These are phyloP conservation scores for Pithecia hirsuta DNA, from an alignment of 2,797 vertebrate species.

Conservation along the genomic window DNA sequence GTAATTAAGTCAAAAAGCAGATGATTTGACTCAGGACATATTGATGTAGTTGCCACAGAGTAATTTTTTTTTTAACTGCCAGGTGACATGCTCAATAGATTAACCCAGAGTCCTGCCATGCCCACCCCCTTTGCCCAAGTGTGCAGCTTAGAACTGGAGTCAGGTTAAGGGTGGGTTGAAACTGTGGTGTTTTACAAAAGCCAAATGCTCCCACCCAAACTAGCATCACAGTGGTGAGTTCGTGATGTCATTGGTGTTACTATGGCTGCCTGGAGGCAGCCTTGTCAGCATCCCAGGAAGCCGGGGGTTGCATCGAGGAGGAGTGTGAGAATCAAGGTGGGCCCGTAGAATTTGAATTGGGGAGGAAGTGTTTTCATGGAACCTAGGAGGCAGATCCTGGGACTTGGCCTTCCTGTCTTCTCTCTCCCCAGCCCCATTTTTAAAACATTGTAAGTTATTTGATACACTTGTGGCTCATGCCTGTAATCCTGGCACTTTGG, in stretches of 20 bases:
- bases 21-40: not conserved
- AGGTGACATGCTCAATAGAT: not conserved
- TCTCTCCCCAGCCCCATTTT: not conserved
- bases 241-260: not conserved
- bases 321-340: not conserved
- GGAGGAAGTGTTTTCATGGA: not conserved
- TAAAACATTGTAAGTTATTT: not conserved
- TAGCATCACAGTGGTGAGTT: not conserved
- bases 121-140: not conserved
- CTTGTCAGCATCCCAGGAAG: not conserved
- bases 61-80: not conserved
- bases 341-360: not conserved
- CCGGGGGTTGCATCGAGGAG: not conserved
- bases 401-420: not conserved
- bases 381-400: not conserved
- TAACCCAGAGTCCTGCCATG: not conserved
- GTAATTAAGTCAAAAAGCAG: not conserved
- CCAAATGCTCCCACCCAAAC: not conserved
- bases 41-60: not conserved
- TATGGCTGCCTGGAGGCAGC: not conserved
- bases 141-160: not conserved
- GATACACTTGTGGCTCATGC: too few relatives aligned
- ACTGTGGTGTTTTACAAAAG: not conserved
- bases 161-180: not conserved
- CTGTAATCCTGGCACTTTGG: too few relatives aligned